phyloP scores from a whole-genome alignment of 2,888 invertebrate species.

The Pristionchus entomophagus region DNA sequence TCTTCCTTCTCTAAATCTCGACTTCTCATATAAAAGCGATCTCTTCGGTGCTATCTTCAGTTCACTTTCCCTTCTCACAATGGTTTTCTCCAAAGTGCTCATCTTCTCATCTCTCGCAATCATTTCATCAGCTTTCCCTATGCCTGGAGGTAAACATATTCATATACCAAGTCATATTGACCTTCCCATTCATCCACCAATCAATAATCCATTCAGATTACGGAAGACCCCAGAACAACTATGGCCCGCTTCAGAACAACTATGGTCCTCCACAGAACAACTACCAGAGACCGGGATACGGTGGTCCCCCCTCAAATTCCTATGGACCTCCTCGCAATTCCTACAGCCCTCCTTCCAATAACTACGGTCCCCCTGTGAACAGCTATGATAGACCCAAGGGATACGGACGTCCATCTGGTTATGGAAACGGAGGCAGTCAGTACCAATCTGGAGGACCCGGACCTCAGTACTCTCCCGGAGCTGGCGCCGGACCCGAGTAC shows the following conservation, averaged over 20 bases:
- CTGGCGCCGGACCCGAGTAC: conserved; percentile 12
- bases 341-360: conserved; percentile 3
- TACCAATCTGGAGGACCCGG: conserved; percentile 5
- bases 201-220: conserved; percentile 18
- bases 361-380: background rate
- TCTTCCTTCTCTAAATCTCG: background rate
- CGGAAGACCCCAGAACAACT: background rate
- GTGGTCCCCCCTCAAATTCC: background rate
- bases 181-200: background rate
- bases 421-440: conserved; percentile 21
- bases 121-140: background rate
- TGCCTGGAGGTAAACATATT: conserved; percentile 29
- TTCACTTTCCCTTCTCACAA: conserved; percentile 33
- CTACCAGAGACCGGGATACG: no score
- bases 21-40: conserved; percentile 29
- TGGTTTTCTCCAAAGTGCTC: conserved; percentile 37
- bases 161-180: background rate
- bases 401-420: background rate
- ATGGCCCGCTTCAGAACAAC: background rate
- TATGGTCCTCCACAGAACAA: conserved; percentile 40
- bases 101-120: conserved; percentile 27
- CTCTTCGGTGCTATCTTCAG: background rate
- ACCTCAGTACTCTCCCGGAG: conserved; percentile 37
- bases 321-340: conserved; percentile 26
- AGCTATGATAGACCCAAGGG: no score